Evolutionary conservation across 2,113 vertebrate species (phyloP), one percentile per base, ranked within the genome.

Genomic region (Upupa epops): DNA sequence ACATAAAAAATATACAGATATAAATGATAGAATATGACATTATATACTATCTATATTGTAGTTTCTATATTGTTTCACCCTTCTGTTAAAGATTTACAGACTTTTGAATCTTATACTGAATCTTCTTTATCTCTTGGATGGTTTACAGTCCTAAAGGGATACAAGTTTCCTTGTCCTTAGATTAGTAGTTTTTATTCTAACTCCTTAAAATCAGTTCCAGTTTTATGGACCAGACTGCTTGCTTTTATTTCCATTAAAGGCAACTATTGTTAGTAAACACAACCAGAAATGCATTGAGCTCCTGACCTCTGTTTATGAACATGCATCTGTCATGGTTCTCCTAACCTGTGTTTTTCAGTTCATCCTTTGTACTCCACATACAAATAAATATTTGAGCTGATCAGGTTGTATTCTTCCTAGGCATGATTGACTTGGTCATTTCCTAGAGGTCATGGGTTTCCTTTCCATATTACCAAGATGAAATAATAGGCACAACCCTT

Each of bases 101-200:
- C 52, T 79, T 94, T 94, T 65, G 17, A 65, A 40, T 60, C 61
- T 70, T 66, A 65, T 48, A 61, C 46, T 6, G 48, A 93, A 92
- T 83, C 60, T 72, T 95, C 52, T 95, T 96, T 94, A 55, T 45
- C 75, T 88, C 8, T 26, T 78, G 40, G 6, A n/a, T 49, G 8
- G 51, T 71, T 93, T 72, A 26, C 40, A 28, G 12, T 56, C 76
- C 71, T 52, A 70, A 72, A 40, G 34, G 4, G 60, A 4, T 52
- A 24, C 5, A 74, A 34, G 17, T 56, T 68, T 73, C 68, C 45
- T 74, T 13, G 11, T 46, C 9, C 48, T 52, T 83, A 51, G 28
- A 86, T 95, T 93, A 83, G 89, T 90, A 78, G 66, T 17, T 83
- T 87, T 96, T 89, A 28, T 80, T 94, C 84, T 88, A 89, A 94